Conservation (phyloP, 2,888 invertebrate species). For the Plebejus melissa region DNA sequence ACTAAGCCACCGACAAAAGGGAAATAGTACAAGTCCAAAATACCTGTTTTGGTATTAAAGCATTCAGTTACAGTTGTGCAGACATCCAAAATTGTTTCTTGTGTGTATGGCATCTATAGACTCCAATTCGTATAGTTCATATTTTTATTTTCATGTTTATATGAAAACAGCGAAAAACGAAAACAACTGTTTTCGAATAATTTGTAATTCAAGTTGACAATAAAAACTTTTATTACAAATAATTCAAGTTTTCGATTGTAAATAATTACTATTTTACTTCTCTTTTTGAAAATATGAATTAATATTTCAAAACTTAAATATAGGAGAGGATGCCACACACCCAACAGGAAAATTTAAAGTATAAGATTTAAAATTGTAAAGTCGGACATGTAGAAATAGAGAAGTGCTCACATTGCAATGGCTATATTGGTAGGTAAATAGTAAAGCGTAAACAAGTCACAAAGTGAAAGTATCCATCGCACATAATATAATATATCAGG, state of each 20-base stretch:
- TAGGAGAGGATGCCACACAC: constrained; percentile 12
- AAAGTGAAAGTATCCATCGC: constrained; percentile 24
- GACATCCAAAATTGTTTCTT: constrained; percentile 39
- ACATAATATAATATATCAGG: constrained; percentile 11
- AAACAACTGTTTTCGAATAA: not conserved
- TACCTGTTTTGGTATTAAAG: constrained; percentile 77
- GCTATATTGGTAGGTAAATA: constrained; percentile 16
- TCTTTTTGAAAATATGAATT: not conserved
- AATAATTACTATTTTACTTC: not conserved
- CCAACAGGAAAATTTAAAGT: constrained; percentile 2
- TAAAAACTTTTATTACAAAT: not conserved
- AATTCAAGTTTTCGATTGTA: not conserved
- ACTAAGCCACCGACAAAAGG: constrained; percentile 51
- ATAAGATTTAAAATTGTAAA: constrained; percentile 23
- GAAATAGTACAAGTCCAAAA: constrained; percentile 70
- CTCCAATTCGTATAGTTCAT: constrained; percentile 35
- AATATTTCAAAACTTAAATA: not conserved
- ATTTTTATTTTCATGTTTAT: too few species aligned
- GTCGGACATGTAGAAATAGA: constrained; percentile 17
- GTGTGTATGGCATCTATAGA: constrained; percentile 36
- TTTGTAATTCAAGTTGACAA: not conserved
- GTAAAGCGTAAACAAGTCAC: constrained; percentile 18
- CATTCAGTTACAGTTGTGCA: constrained; percentile 72
- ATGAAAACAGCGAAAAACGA: too few species aligned
- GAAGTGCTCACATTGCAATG: not conserved